Base-by-base conservation (phyloP, 2,797 vertebrate genomes). In the Falco biarmicus region DNA sequence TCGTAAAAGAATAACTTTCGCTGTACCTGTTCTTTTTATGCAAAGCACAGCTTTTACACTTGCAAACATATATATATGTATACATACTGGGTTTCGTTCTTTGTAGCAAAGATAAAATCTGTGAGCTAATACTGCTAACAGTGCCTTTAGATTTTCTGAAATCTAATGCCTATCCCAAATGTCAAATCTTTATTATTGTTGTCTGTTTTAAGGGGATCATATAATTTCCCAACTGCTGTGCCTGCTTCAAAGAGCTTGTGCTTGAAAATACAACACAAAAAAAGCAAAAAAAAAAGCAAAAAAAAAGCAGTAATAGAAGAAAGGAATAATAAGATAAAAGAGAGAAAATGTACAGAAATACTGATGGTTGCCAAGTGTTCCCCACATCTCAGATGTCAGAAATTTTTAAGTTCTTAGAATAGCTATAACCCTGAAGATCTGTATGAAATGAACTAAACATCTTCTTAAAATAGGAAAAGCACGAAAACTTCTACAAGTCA, bases 71-170 rank as follows among this genome's bases (percentile, higher is more conserved):
- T 25, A n/a, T 9, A 43, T 22, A 28, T 61, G 25, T 57, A 24
- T 39, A 11, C 10, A 26, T 37, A n/a, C 8, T 51, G 7, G 16
- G 10, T 26, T 76, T 78, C 87, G 4, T 13, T 79, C 32, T 94
- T 69, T 76, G 24, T 82, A 79, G 26, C 1, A 3, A 70, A 53
- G 50, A 83, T 59, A 77, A 93, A 83, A 90, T 87, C 41, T 77
- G 26, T 24, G 31, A 85, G 7, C 20, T 60, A 68, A 8, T 5
- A 0, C 14, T 50, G 21, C n/a, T 84, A 65, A 48, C 5, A 69
- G 25, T 43, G 15, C 39, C 77, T 74, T 89, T 45, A 70, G 29
- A 81, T 80, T 95, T 93, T 79, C 45, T 89, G 66, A 93, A 93
- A 89, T 74, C 24, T 74, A 74, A 84, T 7, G 2, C 17, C 11